Evolutionary conservation across 2,888 invertebrate species (phyloP).

Genomic region (Choristoneura rosaceana): DNA sequence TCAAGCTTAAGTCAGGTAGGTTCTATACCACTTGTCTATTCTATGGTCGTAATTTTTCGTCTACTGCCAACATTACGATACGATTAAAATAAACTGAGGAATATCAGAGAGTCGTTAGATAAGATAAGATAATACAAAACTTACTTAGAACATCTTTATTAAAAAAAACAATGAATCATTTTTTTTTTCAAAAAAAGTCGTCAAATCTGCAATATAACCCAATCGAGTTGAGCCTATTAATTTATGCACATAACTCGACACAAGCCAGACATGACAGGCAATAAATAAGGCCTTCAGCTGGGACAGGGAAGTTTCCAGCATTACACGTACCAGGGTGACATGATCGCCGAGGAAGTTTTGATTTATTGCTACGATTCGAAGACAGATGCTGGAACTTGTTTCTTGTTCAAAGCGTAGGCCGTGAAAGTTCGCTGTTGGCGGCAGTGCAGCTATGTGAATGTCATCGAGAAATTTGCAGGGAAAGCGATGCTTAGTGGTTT

Average conservation of each 20-base stretch:
- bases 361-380: slow-evolving; percentile 51
- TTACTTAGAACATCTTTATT: background rate
- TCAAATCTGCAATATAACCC: background rate
- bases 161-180: background rate
- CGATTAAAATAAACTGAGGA: too few relatives aligned
- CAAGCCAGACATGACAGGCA: slow-evolving; percentile 11
- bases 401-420: slow-evolving; percentile 20
- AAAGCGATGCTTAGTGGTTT: background rate
- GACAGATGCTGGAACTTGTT: slow-evolving; percentile 50
- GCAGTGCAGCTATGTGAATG: slow-evolving; percentile 16
- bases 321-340: slow-evolving; percentile 17
- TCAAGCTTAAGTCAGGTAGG: too few relatives aligned
- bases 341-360: slow-evolving; percentile 50
- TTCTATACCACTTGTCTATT: too few relatives aligned
- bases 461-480: background rate
- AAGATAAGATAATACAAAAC: background rate
- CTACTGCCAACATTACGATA: too few relatives aligned
- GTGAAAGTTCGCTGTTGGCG: background rate
- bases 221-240: slow-evolving; percentile 11
- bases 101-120: too few relatives aligned
- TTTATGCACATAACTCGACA: slow-evolving; percentile 13
- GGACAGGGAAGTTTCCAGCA: slow-evolving; percentile 18
- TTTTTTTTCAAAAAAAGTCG: background rate
- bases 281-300: slow-evolving; percentile 20
- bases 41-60: too few relatives aligned